Base-by-base conservation (phyloP, 2,888 invertebrate genomes). In the Andrena marginata region DNA sequence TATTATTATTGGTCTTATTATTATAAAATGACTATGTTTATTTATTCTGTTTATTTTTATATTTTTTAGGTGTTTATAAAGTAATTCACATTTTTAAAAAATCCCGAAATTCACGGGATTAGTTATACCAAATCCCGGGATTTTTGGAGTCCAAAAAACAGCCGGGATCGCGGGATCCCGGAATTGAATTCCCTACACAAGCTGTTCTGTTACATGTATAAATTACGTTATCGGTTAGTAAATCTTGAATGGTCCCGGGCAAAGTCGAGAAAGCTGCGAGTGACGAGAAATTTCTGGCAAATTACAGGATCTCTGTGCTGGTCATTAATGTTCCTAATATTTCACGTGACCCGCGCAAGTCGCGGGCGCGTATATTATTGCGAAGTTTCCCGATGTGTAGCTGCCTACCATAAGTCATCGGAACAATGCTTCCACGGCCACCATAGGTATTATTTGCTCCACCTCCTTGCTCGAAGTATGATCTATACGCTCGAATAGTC, bases 341-440 rank as follows among this genome's bases (percentile, higher is more conserved):
- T 86, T 88, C 77, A 77, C 72, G 65, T 65, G 69, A 75, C 63
- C 31, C 31, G 64, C 62, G 77, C 68, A 76, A 73, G 77, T 70
- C 63, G 75, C 71, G 68, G 74, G 74, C 59, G 73, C 54, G 69
- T 77, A 67, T 76, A 77, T 76, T 73, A 84, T 75, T 59, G 87
- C 56, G 56, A 70, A 68, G 79, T 79, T 82, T 86, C 77, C 67
- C 77, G 82, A 82, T 80, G 78, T 85, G 54, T 77, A 75, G 72
- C 67, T 77, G 81, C 69, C 85, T 83, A 68, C 84, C 83, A 88
- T 89, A 87, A 89, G 84, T 89, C 88, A 89, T 84, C 87, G 64
- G 89, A 88, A 89, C 89, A 89, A 89, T 89, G 89, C 87, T 86
- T 84, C 72, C 77, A 77, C 80, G 73, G 77, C 69, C 63, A 68